phyloP scores from a whole-genome alignment of 2,888 invertebrate species.

The Hypolimnas misippus region DNA sequence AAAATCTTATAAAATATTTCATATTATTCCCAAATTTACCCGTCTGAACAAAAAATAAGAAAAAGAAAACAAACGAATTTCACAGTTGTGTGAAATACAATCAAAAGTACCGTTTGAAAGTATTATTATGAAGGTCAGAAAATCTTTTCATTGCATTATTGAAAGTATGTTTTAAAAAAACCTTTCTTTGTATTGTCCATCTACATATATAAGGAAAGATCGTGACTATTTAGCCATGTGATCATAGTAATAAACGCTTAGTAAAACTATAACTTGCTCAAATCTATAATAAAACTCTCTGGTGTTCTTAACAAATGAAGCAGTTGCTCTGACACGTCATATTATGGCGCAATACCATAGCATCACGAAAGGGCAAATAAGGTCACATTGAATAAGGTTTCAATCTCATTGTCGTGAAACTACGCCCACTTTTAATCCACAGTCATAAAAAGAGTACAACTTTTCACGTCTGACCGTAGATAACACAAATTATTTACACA shows the following conservation, averaged over 20 bases:
- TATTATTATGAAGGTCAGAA: too few species aligned
- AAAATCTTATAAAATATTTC: too few species aligned
- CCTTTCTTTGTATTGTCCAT: background rate
- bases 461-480: background rate
- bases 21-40: too few species aligned
- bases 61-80: too few species aligned
- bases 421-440: background rate
- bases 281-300: background rate
- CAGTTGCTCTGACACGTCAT: background rate
- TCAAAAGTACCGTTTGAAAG: too few species aligned
- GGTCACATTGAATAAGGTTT: background rate
- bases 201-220: background rate
- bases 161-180: background rate
- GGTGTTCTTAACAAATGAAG: background rate
- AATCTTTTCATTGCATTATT: background rate
- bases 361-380: background rate
- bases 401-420: background rate
- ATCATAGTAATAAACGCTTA: background rate
- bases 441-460: background rate
- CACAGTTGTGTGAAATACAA: too few species aligned
- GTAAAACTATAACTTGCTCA: background rate
- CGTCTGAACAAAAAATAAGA: too few species aligned
- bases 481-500: too few species aligned
- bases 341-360: constrained; percentile 3
- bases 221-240: background rate